phyloP scores from a whole-genome alignment of 2,113 vertebrate genomes.

The Apaloderma vittatum region DNA sequence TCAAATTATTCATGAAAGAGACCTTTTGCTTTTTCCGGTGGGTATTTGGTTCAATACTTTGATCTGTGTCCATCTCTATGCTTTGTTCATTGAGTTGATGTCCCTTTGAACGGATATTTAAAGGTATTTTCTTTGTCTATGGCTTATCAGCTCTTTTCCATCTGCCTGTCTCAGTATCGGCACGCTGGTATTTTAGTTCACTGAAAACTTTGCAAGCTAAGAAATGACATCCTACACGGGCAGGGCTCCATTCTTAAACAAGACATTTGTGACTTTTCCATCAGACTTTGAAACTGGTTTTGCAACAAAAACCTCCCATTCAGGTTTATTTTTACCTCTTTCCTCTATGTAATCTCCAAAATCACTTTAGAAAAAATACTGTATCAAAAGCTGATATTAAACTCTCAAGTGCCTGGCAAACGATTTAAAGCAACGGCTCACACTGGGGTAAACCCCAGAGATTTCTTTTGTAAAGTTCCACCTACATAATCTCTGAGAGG shows the following conservation, averaged over 20 bases:
- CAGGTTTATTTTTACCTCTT: constrained; percentile 62
- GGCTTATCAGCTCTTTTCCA: constrained; percentile 17
- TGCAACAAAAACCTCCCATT: constrained; percentile 44
- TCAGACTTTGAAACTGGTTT: constrained; percentile 17
- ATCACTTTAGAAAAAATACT: constrained; percentile 56
- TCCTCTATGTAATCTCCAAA: constrained; percentile 49
- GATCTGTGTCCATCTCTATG: background rate
- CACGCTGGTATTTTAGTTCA: constrained; percentile 24
- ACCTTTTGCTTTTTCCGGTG: background rate
- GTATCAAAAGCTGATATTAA: constrained; percentile 66
- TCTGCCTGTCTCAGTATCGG: background rate
- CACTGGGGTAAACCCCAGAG: constrained; percentile 51
- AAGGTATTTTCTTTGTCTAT: constrained; percentile 32
- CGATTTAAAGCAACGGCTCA: constrained; percentile 43
- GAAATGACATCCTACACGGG: constrained; percentile 1
- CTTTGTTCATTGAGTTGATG: background rate
- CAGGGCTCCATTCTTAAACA: constrained; percentile 45
- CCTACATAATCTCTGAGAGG: constrained; percentile 53
- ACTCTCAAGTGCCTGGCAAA: constrained; percentile 50
- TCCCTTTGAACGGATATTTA: constrained; percentile 24
- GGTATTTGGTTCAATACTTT: background rate
- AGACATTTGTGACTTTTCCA: constrained; percentile 37
- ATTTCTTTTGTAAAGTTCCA: constrained; percentile 61
- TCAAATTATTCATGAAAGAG: background rate
- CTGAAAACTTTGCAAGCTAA: constrained; percentile 49